Evolutionary conservation across 2,113 vertebrate species (phyloP).

Genomic region (Chionomys nivalis): DNA sequence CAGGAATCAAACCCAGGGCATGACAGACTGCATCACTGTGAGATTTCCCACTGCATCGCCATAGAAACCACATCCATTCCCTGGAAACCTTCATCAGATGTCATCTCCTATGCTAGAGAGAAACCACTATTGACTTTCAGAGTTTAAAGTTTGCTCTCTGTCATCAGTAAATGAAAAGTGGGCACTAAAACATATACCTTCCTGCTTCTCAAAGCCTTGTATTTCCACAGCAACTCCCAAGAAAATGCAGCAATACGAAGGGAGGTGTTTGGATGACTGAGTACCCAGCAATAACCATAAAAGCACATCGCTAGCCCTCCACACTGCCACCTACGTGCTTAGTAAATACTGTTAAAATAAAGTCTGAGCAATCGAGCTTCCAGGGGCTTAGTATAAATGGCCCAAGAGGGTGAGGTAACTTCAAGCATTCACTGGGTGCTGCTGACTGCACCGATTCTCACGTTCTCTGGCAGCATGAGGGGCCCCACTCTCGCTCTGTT

Average conservation of each 20-base stretch:
- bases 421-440: background rate
- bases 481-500: background rate
- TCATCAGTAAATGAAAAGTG: background rate
- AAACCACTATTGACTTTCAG: background rate
- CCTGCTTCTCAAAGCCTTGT: background rate
- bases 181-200: background rate
- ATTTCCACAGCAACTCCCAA: background rate
- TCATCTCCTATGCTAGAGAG: background rate
- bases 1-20: background rate
- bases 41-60: background rate
- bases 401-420: background rate
- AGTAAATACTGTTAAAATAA: conserved; percentile 69
- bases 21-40: background rate
- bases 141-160: background rate
- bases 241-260: background rate
- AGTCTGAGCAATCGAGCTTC: conserved; percentile 45
- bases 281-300: conserved; percentile 26
- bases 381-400: conserved; percentile 68
- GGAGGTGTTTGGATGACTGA: background rate
- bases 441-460: background rate
- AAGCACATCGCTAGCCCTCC: conserved; percentile 50
- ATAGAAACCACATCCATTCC: background rate
- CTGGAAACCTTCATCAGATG: background rate
- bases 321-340: background rate
- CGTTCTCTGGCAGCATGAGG: conserved; percentile 72